Evolutionary conservation across 1,140 invertebrate species (phyloP).

Genomic region (Aphelenchoides fujianensis): DNA sequence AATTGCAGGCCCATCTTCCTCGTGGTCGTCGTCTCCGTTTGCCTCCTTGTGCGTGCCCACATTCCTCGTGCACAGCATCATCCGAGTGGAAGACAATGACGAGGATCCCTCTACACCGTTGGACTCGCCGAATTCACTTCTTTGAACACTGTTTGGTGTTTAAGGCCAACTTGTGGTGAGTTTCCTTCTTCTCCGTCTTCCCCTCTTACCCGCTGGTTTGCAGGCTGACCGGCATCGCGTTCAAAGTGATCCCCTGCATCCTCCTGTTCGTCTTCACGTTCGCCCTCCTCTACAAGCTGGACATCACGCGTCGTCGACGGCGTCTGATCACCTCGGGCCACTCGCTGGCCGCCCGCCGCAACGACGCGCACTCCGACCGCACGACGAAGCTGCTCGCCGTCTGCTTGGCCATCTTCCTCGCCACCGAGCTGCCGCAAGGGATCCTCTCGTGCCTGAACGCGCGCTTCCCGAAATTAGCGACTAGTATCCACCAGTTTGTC

Average conservation of each 20-base stretch:
- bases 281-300: conserved; percentile 39
- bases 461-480: conserved; percentile 43
- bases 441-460: conserved; percentile 48
- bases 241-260: conserved; percentile 48
- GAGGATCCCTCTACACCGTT: conserved; percentile 46
- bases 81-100: conserved; percentile 31
- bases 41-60: conserved; percentile 47
- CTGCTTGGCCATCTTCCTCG: conserved; percentile 43
- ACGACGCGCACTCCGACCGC: conserved; percentile 38
- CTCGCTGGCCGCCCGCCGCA: conserved; percentile 38
- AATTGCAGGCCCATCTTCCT: conserved; percentile 53
- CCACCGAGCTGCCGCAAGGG: conserved; percentile 24
- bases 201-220: conserved; percentile 13
- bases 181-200: conserved; percentile 2
- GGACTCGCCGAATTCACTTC: conserved; percentile 49
- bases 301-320: conserved; percentile 31
- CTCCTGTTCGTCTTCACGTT: conserved; percentile 43
- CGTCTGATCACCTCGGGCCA: conserved; percentile 44
- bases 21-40: conserved; percentile 34
- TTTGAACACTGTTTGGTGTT: conserved; percentile 52
- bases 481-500: conserved; percentile 55
- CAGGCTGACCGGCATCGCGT: conserved; percentile 20
- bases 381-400: conserved; percentile 49
- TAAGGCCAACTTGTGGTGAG: conserved; percentile 47
- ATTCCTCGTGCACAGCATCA: conserved; percentile 51